These are phyloP conservation scores for Daboia siamensis DNA, from an alignment of 2,113 vertebrate genomes.

Conservation along the genomic window DNA sequence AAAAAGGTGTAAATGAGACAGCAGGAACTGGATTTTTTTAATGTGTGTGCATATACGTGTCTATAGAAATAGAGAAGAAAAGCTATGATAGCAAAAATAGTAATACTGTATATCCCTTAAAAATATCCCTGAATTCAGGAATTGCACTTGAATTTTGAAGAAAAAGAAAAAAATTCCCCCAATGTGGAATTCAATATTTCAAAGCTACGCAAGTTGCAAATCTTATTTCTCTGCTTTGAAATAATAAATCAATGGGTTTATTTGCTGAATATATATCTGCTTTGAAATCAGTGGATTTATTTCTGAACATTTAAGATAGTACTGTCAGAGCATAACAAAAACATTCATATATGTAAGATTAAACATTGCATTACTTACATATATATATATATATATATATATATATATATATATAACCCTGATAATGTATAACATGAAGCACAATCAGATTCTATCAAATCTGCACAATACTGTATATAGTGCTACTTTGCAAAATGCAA, in stretches of 20 bases:
- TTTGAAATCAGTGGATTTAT: not conserved
- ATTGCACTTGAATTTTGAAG: not conserved
- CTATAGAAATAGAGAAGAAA: not conserved
- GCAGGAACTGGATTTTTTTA: not conserved
- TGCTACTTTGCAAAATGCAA: not conserved
- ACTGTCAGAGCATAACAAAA: not conserved
- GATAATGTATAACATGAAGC: not conserved
- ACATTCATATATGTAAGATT: fast-evolving
- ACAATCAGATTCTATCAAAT: not conserved
- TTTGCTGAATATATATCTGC: not conserved
- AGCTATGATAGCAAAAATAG: not conserved
- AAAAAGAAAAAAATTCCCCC: not conserved
- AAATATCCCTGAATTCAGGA: not conserved
- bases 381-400: not conserved
- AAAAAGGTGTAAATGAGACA: not conserved
- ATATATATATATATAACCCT: not conserved
- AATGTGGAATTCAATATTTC: not conserved
- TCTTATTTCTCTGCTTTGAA: not conserved
- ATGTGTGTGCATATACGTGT: not conserved
- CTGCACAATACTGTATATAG: not conserved
- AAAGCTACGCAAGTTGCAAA: not conserved
- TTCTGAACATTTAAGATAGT: not conserved
- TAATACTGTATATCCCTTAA: not conserved
- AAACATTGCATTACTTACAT: not conserved
- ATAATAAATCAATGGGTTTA: not conserved